Percentiles rank a stretch among this genome's conserved stretches.
Conservation (phyloP, 35 echinoderm and acorn worm genomes). For the Hemicentrotus pulcherrimus region DNA sequence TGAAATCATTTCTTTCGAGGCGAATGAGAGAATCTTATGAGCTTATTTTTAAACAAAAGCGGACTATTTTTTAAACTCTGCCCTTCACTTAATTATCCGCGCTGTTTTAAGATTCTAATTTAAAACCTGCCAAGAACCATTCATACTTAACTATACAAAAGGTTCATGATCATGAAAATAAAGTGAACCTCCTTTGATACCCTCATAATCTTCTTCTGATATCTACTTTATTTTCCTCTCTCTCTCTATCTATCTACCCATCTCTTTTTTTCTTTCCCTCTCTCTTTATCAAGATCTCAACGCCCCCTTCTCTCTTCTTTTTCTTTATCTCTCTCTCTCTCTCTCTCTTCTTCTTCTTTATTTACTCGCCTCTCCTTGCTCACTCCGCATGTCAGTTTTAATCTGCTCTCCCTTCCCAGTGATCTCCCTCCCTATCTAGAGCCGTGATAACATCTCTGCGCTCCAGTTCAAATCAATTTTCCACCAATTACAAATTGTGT, state of each 20-base stretch:
- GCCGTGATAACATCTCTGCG: not conserved
- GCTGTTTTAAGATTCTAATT: no score
- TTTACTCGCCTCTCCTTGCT: not conserved
- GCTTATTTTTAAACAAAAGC: no score
- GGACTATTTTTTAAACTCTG: no score
- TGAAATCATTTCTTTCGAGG: no score
- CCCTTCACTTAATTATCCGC: no score
- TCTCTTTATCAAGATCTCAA: not conserved
- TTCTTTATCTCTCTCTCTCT: not conserved
- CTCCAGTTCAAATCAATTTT: slow-evolving; percentile 13
- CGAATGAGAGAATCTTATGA: no score
- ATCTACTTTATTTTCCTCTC: not conserved
- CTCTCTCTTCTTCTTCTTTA: not conserved
- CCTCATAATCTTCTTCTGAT: not conserved
- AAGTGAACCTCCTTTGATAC: not conserved
- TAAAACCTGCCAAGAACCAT: no score
- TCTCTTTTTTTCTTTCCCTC: not conserved
- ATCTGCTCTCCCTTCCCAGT: not conserved
- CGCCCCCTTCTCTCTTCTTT: not conserved
- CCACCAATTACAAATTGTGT: not conserved
- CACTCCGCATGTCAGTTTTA: not conserved
- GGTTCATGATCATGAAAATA: no score
- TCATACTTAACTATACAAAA: no score
- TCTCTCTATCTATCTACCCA: not conserved
- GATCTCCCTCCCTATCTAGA: not conserved